A percentile compares a stretch with the other conserved stretches of the same genome.
These are phyloP conservation scores for Drosophila triauraria DNA, from an alignment of 1,140 invertebrate species.

Conservation along the genomic window DNA sequence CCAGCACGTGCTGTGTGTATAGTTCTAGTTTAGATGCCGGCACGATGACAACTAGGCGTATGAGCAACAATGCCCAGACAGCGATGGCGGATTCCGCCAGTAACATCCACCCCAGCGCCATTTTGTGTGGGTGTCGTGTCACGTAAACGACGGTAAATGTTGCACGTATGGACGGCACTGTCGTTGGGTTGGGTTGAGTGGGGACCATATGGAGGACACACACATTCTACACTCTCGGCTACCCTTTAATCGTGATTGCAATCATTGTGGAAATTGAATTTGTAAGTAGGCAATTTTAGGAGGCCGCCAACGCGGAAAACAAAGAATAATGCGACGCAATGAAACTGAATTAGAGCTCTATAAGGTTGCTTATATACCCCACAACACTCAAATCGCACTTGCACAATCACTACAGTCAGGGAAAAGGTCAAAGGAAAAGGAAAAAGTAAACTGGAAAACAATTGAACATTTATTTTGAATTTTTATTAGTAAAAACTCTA, in stretches of 20 bases:
- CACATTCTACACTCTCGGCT: constrained; percentile 5
- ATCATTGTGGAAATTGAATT: constrained; percentile 80
- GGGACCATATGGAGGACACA: constrained; percentile 42
- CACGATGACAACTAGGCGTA: constrained; percentile 56
- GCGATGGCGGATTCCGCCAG: constrained; percentile 10
- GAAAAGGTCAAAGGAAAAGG: not conserved
- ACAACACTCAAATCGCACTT: constrained; percentile 6
- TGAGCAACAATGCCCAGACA: constrained; percentile 46
- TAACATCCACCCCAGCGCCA: constrained; percentile 9
- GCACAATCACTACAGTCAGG: not conserved
- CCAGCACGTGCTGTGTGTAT: constrained; percentile 55
- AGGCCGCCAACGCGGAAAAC: constrained; percentile 44
- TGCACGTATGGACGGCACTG: constrained; percentile 60
- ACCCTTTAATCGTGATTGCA: constrained; percentile 69
- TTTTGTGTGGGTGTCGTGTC: constrained; percentile 61
- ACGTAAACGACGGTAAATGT: constrained; percentile 73
- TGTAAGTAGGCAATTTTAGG: constrained; percentile 76
- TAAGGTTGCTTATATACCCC: not conserved
- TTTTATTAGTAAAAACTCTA: not conserved
- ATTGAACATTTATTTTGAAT: not conserved
- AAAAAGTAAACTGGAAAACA: too few relatives aligned
- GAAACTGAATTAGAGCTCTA: constrained; percentile 61
- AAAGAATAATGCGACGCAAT: constrained; percentile 71
- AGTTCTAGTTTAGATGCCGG: constrained; percentile 45
- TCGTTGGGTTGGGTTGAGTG: constrained; percentile 12